A percentile compares a stretch with the other conserved stretches of the same genome.
phyloP scores from a whole-genome alignment of 2,888 invertebrate species.

The Tryphoninae sp. region DNA sequence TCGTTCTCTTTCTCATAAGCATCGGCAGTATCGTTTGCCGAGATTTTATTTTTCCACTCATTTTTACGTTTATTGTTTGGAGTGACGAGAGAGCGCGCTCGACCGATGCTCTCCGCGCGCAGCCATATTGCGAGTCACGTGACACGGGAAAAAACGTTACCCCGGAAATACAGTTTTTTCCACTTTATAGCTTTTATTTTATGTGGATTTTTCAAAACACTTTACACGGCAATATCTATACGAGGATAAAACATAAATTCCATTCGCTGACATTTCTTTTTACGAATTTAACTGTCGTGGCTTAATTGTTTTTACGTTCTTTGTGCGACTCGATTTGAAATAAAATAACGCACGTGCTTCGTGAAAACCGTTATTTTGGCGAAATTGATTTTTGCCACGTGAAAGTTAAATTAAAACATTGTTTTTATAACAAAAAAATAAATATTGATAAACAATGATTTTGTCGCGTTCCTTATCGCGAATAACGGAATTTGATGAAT shows the following conservation, averaged over 20 bases:
- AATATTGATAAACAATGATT: neutral
- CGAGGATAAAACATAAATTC: slow-evolving; percentile 1
- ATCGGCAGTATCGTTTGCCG: slow-evolving; percentile 51
- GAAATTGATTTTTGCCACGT: neutral
- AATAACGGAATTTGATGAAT: too few species aligned
- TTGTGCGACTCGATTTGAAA: neutral
- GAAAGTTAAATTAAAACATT: neutral
- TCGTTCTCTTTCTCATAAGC: slow-evolving; percentile 23
- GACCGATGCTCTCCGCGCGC: slow-evolving; percentile 34
- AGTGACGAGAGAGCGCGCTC: slow-evolving; percentile 44
- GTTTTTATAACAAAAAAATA: neutral
- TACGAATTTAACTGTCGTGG: neutral
- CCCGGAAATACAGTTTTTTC: slow-evolving; percentile 39
- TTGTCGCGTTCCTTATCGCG: neutral
- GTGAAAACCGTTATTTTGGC: slow-evolving; percentile 24
- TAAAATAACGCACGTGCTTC: slow-evolving; percentile 6
- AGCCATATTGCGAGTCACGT: slow-evolving; percentile 38
- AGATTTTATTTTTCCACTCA: slow-evolving; percentile 57
- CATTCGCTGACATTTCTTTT: slow-evolving; percentile 6
- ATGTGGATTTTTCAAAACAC: neutral
- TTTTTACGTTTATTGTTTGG: slow-evolving; percentile 54
- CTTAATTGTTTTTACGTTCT: neutral
- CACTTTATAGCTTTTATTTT: slow-evolving; percentile 4
- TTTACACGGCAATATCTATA: neutral
- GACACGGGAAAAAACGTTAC: slow-evolving; percentile 47